Percentiles rank a stretch among this genome's conserved stretches.
Evolutionary conservation across 2,797 vertebrate genomes (phyloP).

Genomic region (Leucoraja ocellata): DNA sequence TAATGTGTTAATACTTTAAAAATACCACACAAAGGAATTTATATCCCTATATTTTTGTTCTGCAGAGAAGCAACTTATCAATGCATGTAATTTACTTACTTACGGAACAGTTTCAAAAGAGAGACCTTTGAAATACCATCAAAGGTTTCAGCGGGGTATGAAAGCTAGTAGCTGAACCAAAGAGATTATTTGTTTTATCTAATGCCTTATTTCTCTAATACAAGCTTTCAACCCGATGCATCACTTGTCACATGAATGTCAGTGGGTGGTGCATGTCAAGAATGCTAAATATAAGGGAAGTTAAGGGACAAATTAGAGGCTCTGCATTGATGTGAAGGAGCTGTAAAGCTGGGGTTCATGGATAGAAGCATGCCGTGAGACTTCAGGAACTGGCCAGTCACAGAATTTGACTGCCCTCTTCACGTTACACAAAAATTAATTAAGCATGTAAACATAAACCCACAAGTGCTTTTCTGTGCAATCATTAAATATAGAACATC

Average conservation of each 20-base stretch:
- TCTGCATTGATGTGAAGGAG: neutral
- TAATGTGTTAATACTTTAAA: neutral
- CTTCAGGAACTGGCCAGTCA: neutral
- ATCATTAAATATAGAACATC: neutral
- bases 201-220: neutral
- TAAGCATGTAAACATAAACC: neutral
- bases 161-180: neutral
- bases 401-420: neutral
- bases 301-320: conserved; percentile 21
- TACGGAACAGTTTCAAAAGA: conserved; percentile 8
- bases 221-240: conserved; percentile 1
- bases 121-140: conserved; percentile 10
- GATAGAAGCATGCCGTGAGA: neutral
- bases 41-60: neutral
- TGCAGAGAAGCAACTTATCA: neutral
- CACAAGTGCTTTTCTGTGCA: neutral
- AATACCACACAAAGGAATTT: neutral
- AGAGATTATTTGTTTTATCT: conserved; percentile 12
- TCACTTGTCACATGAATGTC: conserved; percentile 2
- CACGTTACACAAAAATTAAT: neutral
- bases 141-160: neutral
- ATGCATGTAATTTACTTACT: neutral
- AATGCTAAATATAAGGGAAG: neutral
- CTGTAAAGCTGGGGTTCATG: neutral
- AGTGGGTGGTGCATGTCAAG: neutral